Evolutionary conservation across 2,888 invertebrate genomes (phyloP).

Genomic region (Aspidiotus rigidus): DNA sequence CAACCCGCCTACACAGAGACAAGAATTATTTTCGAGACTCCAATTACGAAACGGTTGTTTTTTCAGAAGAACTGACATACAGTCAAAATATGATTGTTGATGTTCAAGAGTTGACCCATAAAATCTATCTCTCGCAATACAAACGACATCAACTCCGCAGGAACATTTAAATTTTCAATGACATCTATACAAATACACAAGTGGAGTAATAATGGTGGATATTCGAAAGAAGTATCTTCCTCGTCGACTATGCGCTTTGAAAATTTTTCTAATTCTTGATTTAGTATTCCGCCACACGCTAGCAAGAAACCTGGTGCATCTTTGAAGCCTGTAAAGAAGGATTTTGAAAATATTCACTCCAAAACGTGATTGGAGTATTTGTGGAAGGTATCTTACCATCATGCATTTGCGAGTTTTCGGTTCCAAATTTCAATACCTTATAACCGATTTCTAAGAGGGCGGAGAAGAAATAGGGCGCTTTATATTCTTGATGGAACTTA

Average conservation of each 20-base stretch:
- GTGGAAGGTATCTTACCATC: constrained; percentile 6
- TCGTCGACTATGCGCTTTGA: constrained; percentile 7
- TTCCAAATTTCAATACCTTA: constrained; percentile 21
- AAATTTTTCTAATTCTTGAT: constrained; percentile 5
- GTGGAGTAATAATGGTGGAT: constrained; percentile 24
- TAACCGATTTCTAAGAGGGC: constrained; percentile 24
- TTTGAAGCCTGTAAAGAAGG: constrained; percentile 6
- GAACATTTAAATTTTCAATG: constrained; percentile 12
- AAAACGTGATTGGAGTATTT: too few species aligned
- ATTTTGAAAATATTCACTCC: not conserved
- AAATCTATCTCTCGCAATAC: constrained; percentile 25
- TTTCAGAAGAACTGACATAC: not conserved
- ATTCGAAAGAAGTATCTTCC: constrained; percentile 12
- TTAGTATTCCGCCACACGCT: constrained; percentile 18
- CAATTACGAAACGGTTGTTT: not conserved
- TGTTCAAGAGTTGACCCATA: constrained; percentile 13
- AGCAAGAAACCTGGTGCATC: constrained; percentile 16
- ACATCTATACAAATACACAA: constrained; percentile 19
- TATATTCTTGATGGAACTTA: constrained; percentile 13
- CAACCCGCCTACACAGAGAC: constrained; percentile 2
- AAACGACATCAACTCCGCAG: constrained; percentile 8
- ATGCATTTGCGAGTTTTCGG: not conserved
- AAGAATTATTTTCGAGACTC: not conserved
- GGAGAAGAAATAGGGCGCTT: constrained; percentile 19
- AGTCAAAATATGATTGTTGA: constrained; percentile 9